Base-by-base conservation (phyloP, 2,888 invertebrate species). In the Chesias legatella region DNA sequence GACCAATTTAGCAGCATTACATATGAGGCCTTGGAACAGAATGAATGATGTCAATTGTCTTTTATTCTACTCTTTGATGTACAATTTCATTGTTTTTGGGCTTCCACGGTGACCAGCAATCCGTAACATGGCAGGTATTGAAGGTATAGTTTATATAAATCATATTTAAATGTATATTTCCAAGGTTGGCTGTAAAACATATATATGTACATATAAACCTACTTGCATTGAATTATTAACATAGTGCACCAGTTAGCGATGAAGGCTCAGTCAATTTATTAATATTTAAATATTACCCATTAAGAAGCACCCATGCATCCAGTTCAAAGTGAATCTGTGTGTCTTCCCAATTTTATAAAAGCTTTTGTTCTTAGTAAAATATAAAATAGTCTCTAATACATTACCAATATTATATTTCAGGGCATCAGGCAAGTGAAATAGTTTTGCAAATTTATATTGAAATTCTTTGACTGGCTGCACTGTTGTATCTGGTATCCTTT, bases 301-400 rank as follows among this genome's bases (percentile, higher is more conserved):
- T 31, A 51, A 51, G 55, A 48, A 33, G 22, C 26, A 41, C 25
- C 56, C 78, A 77, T 79, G 80, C 80, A 77, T 71, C 68, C 79
- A 79, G 73, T 74, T 73, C 68, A 54, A 47, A 68, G 63, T 64
- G 69, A 74, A 82, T 85, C 86, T 85, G 86, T 86, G 83, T 85
- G 85, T 88, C 88, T 84, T 79, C 82, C 63, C 54, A 63, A 54
- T 33, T 27, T 26, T 33, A 42, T 7, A 40, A 23, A 24, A 25
- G 17, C 27, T 11, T 10, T 10, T 42, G 47, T 43, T 48, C 42
- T 56, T 43, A 61, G 48, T 49, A 45, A 48, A 52, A 52, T 17
- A 17, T 17, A 17, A 51, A 42, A 60, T 59, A 58, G 52, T 63
- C 49, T 61, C 56, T 53, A 59, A 80, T 83, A 84, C 84, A 51